These are phyloP conservation scores for Channa argus DNA, from an alignment of 2,113 vertebrate species.

Conservation along the genomic window DNA sequence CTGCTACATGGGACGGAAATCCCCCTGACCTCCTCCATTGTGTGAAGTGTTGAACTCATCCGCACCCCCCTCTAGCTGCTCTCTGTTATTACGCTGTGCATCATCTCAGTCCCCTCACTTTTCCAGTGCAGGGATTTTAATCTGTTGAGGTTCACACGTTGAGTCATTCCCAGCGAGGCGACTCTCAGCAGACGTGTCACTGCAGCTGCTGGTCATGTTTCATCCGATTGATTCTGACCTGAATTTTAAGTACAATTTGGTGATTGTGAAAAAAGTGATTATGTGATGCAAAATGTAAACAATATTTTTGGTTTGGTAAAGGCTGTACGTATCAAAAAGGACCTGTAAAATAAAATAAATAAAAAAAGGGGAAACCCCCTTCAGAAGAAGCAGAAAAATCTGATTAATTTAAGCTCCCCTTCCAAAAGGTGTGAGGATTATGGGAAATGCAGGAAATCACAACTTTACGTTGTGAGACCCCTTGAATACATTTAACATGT, in stretches of 20 bases:
- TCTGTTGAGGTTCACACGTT: conserved; percentile 2
- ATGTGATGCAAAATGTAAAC: not conserved
- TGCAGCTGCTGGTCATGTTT: conserved; percentile 3
- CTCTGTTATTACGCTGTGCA: conserved; percentile 4
- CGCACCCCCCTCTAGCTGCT: not conserved
- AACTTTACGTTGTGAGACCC: not conserved
- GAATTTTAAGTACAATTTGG: not conserved
- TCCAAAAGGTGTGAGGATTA: not conserved
- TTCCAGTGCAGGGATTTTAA: conserved; percentile 5
- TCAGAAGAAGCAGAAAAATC: not conserved
- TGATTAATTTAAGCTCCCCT: not conserved
- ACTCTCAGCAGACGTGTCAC: not conserved
- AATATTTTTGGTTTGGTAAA: not conserved
- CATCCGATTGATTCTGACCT: not conserved
- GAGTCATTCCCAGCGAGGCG: not conserved
- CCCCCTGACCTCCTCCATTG: conserved; percentile 41
- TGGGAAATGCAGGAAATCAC: conserved; percentile 1
- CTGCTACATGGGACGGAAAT: conserved; percentile 54
- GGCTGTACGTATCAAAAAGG: not conserved
- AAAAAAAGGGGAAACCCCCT: not conserved
- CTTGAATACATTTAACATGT: not conserved
- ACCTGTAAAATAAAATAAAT: too few species aligned
- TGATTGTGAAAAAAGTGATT: not conserved
- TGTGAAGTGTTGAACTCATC: conserved; percentile 6
- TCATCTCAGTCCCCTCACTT: conserved; percentile 2